Conservation (phyloP, 2,888 invertebrate species). For the Tridacna gigas region DNA sequence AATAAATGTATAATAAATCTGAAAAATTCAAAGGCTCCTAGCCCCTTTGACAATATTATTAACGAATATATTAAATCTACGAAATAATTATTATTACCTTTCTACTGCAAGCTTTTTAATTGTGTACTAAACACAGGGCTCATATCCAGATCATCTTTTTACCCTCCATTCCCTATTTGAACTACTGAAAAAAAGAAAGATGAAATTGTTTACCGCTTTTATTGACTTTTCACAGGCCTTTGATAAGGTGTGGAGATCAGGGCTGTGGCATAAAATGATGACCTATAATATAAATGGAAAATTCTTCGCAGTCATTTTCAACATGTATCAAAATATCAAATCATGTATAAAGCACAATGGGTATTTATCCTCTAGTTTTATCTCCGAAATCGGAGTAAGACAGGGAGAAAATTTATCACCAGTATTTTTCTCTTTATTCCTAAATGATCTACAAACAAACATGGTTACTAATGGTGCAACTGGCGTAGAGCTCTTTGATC, state of each 20-base stretch:
- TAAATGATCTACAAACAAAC: too few species aligned
- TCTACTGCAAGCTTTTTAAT: not conserved
- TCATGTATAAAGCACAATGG: not conserved
- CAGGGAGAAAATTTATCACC: too few species aligned
- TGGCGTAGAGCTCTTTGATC: too few species aligned
- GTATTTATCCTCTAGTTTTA: too few species aligned
- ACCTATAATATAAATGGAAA: not conserved
- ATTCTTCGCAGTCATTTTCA: not conserved
- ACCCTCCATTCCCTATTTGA: not conserved
- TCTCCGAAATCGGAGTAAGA: too few species aligned
- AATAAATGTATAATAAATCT: not conserved
- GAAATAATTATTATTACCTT: not conserved
- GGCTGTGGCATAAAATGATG: too few species aligned
- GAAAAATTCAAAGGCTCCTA: not conserved
- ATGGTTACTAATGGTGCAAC: too few species aligned
- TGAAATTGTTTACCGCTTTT: not conserved
- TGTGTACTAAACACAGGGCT: not conserved
- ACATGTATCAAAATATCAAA: slow-evolving; percentile 1
- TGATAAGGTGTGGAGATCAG: too few species aligned
- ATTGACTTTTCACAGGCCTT: too few species aligned
- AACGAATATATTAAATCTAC: slow-evolving; percentile 24
- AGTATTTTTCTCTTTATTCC: too few species aligned
- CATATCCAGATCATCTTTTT: not conserved
- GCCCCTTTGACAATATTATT: not conserved
- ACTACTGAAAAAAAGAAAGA: not conserved